These are phyloP conservation scores for Sebastes fasciatus DNA, from an alignment of 2,113 vertebrate genomes.

Conservation along the genomic window DNA sequence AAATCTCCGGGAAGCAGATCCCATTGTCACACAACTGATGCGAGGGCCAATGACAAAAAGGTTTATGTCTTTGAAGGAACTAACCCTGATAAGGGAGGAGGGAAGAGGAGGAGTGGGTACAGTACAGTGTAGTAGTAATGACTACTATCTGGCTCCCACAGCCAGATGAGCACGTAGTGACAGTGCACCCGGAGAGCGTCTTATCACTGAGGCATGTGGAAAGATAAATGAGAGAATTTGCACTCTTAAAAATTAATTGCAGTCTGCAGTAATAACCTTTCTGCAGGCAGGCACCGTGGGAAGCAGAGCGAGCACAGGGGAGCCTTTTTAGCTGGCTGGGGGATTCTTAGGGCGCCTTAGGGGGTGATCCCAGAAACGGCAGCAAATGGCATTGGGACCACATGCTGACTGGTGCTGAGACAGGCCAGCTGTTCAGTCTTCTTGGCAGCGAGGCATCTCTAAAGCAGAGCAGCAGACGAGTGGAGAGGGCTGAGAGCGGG, in stretches of 20 bases:
- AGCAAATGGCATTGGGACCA: constrained; percentile 58
- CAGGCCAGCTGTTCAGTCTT: constrained; percentile 66
- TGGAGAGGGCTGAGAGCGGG: constrained; percentile 13
- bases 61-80: constrained; percentile 42
- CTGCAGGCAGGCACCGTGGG: constrained; percentile 39
- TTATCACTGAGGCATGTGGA: constrained; percentile 49
- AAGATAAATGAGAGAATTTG: constrained; percentile 67
- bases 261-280: constrained; percentile 65
- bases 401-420: constrained; percentile 65
- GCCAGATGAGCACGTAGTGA: constrained; percentile 39
- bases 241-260: constrained; percentile 73
- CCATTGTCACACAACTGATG: constrained; percentile 36
- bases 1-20: constrained; percentile 49
- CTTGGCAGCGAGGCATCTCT: constrained; percentile 50
- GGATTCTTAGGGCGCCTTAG: constrained; percentile 58
- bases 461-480: constrained; percentile 52
- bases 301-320: constrained; percentile 35
- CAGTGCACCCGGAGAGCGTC: constrained; percentile 18
- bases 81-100: constrained; percentile 33
- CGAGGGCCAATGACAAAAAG: constrained; percentile 39
- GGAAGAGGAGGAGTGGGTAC: background rate
- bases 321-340: constrained; percentile 55
- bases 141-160: constrained; percentile 44
- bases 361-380: constrained; percentile 63
- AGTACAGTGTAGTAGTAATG: constrained; percentile 18